Conservation (phyloP, 2,888 invertebrate species). For the Criorhina ranunculi region DNA sequence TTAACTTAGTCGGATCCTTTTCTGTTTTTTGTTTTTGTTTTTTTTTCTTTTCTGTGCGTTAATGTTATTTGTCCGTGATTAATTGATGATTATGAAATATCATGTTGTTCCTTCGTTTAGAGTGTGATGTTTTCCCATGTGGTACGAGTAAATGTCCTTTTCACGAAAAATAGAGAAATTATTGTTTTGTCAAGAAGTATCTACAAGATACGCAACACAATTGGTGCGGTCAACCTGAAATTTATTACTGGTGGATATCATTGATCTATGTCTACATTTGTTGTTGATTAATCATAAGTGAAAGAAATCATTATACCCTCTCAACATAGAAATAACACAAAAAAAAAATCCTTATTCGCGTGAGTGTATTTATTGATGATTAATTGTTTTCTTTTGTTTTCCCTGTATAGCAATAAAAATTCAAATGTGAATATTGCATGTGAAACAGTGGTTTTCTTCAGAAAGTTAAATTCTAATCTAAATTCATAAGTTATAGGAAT, state of each 20-base stretch:
- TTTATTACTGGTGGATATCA: slow-evolving; percentile 20
- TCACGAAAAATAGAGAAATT: slow-evolving; percentile 20
- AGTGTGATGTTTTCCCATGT: slow-evolving; percentile 5
- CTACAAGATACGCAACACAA: slow-evolving; percentile 13
- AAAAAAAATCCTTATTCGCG: not conserved
- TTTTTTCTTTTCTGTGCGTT: not conserved
- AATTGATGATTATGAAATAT: slow-evolving; percentile 36
- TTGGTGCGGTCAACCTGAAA: slow-evolving; percentile 15
- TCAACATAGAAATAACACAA: not conserved
- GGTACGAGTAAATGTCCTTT: not conserved
- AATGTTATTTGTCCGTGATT: slow-evolving; percentile 30
- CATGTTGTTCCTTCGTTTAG: not conserved
- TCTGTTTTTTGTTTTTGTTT: no score
- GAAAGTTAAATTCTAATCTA: slow-evolving; percentile 23
- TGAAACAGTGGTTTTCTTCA: slow-evolving; percentile 35
- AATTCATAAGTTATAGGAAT: slow-evolving; percentile 8
- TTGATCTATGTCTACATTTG: slow-evolving; percentile 20
- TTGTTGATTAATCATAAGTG: slow-evolving; percentile 25
- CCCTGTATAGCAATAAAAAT: slow-evolving; percentile 2
- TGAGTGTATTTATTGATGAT: slow-evolving; percentile 20
- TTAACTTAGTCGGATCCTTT: slow-evolving; percentile 20
- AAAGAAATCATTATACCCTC: slow-evolving; percentile 4
- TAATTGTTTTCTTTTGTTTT: slow-evolving; percentile 10
- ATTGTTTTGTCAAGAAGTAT: slow-evolving; percentile 16
- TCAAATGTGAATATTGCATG: slow-evolving; percentile 44